Evolutionary conservation across 1,140 invertebrate species (phyloP), one percentile per base, ranked within the genome.

Genomic region (Drosophila guanche): DNA sequence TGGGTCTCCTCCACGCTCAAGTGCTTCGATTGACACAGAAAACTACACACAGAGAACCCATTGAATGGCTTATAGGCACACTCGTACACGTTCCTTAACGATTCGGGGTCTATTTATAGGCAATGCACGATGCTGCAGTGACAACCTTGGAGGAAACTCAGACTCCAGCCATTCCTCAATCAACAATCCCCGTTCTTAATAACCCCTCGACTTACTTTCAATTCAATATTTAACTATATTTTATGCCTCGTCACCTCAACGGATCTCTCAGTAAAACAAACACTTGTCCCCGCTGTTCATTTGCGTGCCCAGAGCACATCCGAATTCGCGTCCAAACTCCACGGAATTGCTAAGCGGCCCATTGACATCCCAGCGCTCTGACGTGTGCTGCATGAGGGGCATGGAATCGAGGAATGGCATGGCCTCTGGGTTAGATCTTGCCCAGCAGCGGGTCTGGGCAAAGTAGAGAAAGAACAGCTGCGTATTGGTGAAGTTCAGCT

Each of bases 391-490:
- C 45, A 73, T 55, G 10, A 90, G 55, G 0, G 90, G 90, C 51
- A 91, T 67, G 5, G 55, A 77, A 7, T 77, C 72, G 8, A 79
- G 48, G 0, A 37, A 37, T 1, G 33, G 33, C 33, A 79, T 12
- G 0, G 55, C 53, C 14, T 80, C 60, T 20, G 67, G 62, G 5
- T 51, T 61, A 0, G 62, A 41, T 33, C 33, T 70, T 0, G 90
- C 83, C 51, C 62, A 71, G 67, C 90, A 91, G 5, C 61, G 86
- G 0, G 76, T 67, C 25, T 96, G 95, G 0, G 95, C 95, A 70
- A 94, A 95, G 65, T 94, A 93, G 4, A 96, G 92, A 84, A 95
- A 97, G 90, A 97, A 96, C 0, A 97, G 91, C 90, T 97, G 96
- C 0, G 89, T 90, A 58, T 91, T 91, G 37, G 70, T 89, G n/a